Base-by-base conservation (phyloP, 2,888 invertebrate genomes). In the Odiellus spinosus region DNA sequence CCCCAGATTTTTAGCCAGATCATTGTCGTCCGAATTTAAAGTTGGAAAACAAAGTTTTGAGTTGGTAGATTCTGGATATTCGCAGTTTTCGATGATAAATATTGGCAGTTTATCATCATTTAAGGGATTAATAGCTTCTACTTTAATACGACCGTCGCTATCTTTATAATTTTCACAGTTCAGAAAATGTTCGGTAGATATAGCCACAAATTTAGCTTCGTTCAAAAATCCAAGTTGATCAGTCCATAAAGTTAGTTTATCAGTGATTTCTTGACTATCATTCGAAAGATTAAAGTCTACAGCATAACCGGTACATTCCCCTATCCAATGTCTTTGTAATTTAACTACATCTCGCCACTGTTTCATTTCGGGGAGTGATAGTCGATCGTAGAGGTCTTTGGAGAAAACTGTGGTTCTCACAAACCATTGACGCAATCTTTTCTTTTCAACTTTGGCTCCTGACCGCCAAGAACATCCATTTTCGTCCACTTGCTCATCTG, bases 401-500 rank as follows among this genome's bases (percentile, higher is more conserved):
- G 50, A 48, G 35, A 56, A 56, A 17, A 50, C 64, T 17, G 91
- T 91, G 0, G 93, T 90, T 66, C 76, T 79, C 32, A 98, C 75
- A 66, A 87, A 95, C 98, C 98, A 98, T 63, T 98, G 98, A 33
- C 77, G 80, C 1, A 96, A 72, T 49, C 80, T 68, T 65, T 78
- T 82, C 60, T 83, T 87, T 65, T 95, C 85, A 6, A 91, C 91
- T 67, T 78, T 77, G 6, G 88, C 95, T 2, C 96, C 95, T 3
- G 96, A 96, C 49, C 98, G 73, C 98, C 98, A 98, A 1, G 93
- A 91, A 59, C 75, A 73, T 11, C 90, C 87, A 59, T 81, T 75
- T 41, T 76, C 78, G 69, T 93, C 91, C 3, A 98, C 91, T 72
- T 98, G 98, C 64, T 98, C 98, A 68, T 95, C 86, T 3, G 96